Conservation (phyloP, 2,888 invertebrate species). For the Macaria liturata region DNA sequence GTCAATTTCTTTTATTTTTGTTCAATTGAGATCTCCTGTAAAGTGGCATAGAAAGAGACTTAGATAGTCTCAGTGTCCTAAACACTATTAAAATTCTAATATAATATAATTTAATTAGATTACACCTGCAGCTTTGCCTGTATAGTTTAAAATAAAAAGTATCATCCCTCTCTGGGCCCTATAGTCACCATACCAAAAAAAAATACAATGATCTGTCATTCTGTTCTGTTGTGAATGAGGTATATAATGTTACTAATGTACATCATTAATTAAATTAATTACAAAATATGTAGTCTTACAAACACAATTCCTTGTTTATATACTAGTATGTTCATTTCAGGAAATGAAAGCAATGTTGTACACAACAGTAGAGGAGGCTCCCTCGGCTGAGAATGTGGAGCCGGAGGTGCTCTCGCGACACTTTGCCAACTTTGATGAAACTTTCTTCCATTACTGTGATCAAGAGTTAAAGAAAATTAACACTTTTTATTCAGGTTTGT, state of each 20-base stretch:
- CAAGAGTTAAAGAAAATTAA: constrained; percentile 98
- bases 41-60: too few species aligned
- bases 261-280: not conserved
- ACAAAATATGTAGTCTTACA: not conserved
- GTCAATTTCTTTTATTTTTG: too few species aligned
- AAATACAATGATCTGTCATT: not conserved
- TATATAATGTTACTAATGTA: not conserved
- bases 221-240: not conserved
- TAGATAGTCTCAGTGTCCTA: too few species aligned
- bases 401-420: constrained; percentile 93
- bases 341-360: constrained; percentile 98
- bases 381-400: constrained; percentile 95
- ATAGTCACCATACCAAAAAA: too few species aligned
- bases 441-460: constrained; percentile 97
- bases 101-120: too few species aligned
- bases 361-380: constrained; percentile 94
- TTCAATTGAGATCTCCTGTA: too few species aligned
- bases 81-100: too few species aligned
- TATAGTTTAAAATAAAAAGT: too few species aligned
- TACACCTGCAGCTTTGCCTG: too few species aligned
- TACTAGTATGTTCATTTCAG: constrained; percentile 65
- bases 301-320: not conserved
- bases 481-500: constrained; percentile 95
- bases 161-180: too few species aligned
- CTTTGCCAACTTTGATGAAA: constrained; percentile 97